Conservation (phyloP, 2,113 vertebrate species). For the Oplegnathus fasciatus region DNA sequence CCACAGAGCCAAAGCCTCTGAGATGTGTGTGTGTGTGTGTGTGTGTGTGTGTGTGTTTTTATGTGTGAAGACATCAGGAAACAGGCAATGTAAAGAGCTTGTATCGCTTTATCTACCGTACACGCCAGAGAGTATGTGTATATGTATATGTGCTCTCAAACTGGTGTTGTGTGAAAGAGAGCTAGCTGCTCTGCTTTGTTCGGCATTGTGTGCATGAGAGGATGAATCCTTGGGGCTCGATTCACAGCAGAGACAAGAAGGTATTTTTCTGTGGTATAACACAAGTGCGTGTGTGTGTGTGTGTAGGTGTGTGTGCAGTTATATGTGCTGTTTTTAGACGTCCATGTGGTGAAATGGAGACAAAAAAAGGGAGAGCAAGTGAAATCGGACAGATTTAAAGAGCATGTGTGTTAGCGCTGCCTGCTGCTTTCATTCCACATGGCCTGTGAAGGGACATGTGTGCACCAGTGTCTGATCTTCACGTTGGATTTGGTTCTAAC, state of each 20-base stretch:
- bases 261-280: constrained; percentile 50
- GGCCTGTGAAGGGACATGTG: constrained; percentile 23
- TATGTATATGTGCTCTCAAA: constrained; percentile 76
- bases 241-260: constrained; percentile 64
- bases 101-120: constrained; percentile 72
- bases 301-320: constrained; percentile 4
- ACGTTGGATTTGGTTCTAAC: background rate
- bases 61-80: constrained; percentile 76
- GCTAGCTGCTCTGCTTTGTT: constrained; percentile 69
- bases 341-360: constrained; percentile 15
- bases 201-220: constrained; percentile 65
- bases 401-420: background rate
- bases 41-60: constrained; percentile 39
- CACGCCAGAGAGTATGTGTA: constrained; percentile 49
- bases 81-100: constrained; percentile 68
- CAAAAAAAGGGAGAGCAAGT: background rate
- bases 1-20: constrained; percentile 63
- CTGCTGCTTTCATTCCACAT: constrained; percentile 40
- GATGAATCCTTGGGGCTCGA: constrained; percentile 69
- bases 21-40: constrained; percentile 38
- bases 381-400: constrained; percentile 6
- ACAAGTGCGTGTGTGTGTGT: constrained; percentile 18
- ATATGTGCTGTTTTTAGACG: constrained; percentile 30
- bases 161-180: constrained; percentile 65
- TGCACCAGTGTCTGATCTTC: constrained; percentile 21